Percentiles rank a stretch among this genome's conserved stretches.
phyloP scores from a whole-genome alignment of 1,140 invertebrate species.

The Arion vulgaris region DNA sequence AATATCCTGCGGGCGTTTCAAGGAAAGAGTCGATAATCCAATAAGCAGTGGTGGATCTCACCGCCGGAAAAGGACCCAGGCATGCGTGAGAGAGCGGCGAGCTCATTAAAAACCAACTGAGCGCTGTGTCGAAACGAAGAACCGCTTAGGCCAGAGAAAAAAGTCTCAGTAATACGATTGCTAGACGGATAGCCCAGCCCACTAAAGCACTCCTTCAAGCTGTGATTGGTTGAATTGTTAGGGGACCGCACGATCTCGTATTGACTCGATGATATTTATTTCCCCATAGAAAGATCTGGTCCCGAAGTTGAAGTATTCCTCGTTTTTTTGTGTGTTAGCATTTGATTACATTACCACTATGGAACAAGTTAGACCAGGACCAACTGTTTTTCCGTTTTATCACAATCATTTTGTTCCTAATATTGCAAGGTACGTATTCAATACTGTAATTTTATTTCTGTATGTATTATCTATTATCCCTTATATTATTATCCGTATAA shows the following conservation, averaged over 20 bases:
- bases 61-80: background rate
- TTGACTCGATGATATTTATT: constrained; percentile 19
- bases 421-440: constrained; percentile 24
- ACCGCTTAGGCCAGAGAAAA: background rate
- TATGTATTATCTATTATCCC: background rate
- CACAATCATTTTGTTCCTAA: constrained; percentile 2
- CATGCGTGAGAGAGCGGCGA: constrained; percentile 16
- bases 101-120: constrained; percentile 18
- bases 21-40: background rate
- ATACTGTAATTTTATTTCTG: background rate
- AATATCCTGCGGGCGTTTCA: constrained; percentile 18
- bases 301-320: background rate
- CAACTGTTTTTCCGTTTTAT: constrained; percentile 29
- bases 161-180: constrained; percentile 8
- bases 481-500: too few relatives aligned
- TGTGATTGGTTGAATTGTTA: constrained; percentile 30
- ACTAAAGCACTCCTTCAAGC: background rate
- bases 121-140: background rate
- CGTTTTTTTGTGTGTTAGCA: background rate
- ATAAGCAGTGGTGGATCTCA: background rate
- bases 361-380: constrained; percentile 24
- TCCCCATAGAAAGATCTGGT: background rate
- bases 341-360: constrained; percentile 4
- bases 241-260: constrained; percentile 1
- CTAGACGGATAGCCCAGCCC: constrained; percentile 13